Base-by-base conservation (phyloP, 2,113 vertebrate species). In the Noturus placidus region DNA sequence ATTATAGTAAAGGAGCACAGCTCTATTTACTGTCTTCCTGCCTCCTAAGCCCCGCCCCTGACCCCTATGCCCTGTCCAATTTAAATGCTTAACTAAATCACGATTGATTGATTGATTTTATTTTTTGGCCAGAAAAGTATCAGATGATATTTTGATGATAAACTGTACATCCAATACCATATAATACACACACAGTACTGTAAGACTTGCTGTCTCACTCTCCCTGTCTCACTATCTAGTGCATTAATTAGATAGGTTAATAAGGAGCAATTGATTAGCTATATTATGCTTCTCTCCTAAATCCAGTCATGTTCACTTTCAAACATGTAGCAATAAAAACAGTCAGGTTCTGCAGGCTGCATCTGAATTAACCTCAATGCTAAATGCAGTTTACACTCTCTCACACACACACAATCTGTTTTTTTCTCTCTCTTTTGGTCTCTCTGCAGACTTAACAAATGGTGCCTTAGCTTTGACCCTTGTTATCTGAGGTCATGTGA, bases 401-500 rank as follows among this genome's bases (percentile, higher is more conserved):
- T 22, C 59, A 4, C 52, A 33, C 38, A 27, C 42, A 30, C 42
- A 52, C 42, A 67, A n/a, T n/a, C n/a, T n/a, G n/a, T n/a, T n/a
- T n/a, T n/a, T n/a, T n/a, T 27, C 59, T 13, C 52, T 33, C 38
- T 46, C 38, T 38, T 4, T 38, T 4, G 2, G 2, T 38, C 38
- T 38, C 38, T 38, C 38, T 81, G 63, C 52, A 89, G 80, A 91
- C 87, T 72, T 82, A 91, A 91, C 86, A 89, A 83, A 89, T 67
- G 35, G 57, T 57, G 70, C 50, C 74, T n/a, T 77, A 67, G 38
- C 87, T 88, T 83, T 82, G 74, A 85, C 86, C 78, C 59, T 67
- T 42, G 63, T 57, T 70, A 82, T 50, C 30, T 79, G 50, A 20
- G 70, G 59, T 84, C 70, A 84, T 78, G 70, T 77, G 59, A 83